A percentile compares a stretch with the other conserved stretches of the same genome.
These are phyloP conservation scores for Porites australiensis DNA, from an alignment of 64 coral and sea anemone genomes.

Conservation along the genomic window DNA sequence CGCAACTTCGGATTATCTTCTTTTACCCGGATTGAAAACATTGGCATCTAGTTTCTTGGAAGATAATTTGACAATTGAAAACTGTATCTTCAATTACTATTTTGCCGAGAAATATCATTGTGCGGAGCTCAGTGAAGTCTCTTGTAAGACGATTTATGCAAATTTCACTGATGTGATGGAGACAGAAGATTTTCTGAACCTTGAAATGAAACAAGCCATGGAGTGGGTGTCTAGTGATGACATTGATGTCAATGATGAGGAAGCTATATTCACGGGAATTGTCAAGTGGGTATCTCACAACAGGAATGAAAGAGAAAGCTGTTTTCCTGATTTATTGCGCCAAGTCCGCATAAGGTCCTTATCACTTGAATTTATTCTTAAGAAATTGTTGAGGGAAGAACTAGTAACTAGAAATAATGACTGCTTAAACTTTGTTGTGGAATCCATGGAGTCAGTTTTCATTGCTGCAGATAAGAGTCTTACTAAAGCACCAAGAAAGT, in stretches of 20 bases:
- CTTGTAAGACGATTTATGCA: not conserved
- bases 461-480: not conserved
- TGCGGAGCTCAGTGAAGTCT: not conserved
- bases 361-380: not conserved
- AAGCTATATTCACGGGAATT: not conserved
- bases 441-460: not conserved
- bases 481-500: not conserved
- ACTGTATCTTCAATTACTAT: not conserved
- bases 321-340: not conserved
- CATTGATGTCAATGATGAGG: too few species aligned
- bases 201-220: not conserved
- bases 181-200: not conserved
- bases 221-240: too few species aligned
- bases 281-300: not conserved
- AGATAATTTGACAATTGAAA: not conserved
- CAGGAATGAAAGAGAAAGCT: not conserved
- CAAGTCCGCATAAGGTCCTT: not conserved
- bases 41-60: not conserved
- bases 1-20: too few species aligned
- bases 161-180: not conserved
- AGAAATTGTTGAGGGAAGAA: not conserved
- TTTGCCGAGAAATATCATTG: not conserved
- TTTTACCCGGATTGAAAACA: too few species aligned
- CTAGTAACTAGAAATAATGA: not conserved
- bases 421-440: not conserved